Evolutionary conservation across 2,888 invertebrate species (phyloP).

Genomic region (Noctua janthina): DNA sequence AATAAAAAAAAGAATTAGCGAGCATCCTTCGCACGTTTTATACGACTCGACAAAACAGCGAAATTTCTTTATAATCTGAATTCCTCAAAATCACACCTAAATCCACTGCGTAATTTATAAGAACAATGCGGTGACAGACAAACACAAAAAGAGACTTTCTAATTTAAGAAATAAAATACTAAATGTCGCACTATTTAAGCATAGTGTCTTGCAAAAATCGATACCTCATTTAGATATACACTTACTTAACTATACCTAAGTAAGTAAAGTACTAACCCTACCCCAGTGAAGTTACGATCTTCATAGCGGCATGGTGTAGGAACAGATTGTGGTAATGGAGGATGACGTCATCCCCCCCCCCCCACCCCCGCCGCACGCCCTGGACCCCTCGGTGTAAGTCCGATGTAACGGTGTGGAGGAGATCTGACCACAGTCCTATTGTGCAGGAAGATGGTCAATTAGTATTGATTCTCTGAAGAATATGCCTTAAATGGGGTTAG

Average conservation of each 20-base stretch:
- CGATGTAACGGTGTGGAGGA: slow-evolving; percentile 41
- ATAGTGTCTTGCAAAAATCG: slow-evolving; percentile 8
- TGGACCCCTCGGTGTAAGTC: slow-evolving; percentile 37
- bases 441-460: slow-evolving; percentile 36
- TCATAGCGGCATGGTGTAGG: slow-evolving; percentile 47
- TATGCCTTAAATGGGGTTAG: slow-evolving; percentile 15
- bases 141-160: neutral
- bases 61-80: neutral
- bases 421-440: slow-evolving; percentile 57
- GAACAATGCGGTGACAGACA: neutral
- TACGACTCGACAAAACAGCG: neutral
- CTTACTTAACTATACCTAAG: slow-evolving; percentile 5
- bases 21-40: neutral
- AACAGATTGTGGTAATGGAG: slow-evolving; percentile 65
- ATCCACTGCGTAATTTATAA: neutral
- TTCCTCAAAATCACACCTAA: neutral
- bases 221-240: neutral
- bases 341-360: slow-evolving; percentile 62
- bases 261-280: slow-evolving; percentile 44
- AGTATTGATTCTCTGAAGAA: slow-evolving; percentile 12
- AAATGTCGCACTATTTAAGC: neutral
- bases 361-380: neutral
- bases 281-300: slow-evolving; percentile 53
- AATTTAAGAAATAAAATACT: neutral
- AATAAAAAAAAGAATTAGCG: too few species aligned